Conservation (phyloP, 2,888 invertebrate genomes). For the Tenthredo scrophulariae region DNA sequence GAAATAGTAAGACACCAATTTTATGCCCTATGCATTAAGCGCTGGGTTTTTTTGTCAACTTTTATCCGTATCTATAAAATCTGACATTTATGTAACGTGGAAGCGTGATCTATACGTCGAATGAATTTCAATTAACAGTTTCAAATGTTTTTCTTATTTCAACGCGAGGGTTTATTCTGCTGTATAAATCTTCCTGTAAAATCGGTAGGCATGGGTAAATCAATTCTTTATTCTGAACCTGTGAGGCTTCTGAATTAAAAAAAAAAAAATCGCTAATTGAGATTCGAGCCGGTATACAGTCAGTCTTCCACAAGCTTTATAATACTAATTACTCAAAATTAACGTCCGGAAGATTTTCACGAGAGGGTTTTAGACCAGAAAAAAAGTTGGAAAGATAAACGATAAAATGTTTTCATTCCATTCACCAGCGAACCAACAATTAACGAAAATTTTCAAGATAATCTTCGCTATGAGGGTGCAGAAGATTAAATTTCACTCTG, state of each 20-base stretch:
- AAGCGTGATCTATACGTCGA: not conserved
- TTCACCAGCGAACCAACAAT: slow-evolving; percentile 9
- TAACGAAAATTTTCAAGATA: not conserved
- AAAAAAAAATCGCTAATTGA: not conserved
- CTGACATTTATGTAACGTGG: not conserved
- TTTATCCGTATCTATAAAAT: slow-evolving; percentile 40
- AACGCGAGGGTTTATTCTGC: not conserved
- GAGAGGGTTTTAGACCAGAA: not conserved
- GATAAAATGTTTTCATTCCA: not conserved
- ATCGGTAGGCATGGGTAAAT: not conserved
- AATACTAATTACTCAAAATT: not conserved
- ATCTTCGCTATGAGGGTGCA: slow-evolving; percentile 10
- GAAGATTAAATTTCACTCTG: slow-evolving; percentile 13
- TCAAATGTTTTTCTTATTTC: not conserved
- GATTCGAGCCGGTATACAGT: not conserved
- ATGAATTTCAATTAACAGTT: not conserved
- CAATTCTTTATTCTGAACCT: not conserved
- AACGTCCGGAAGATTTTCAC: not conserved
- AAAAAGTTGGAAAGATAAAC: not conserved
- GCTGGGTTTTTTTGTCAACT: slow-evolving; percentile 20
- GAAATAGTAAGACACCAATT: not conserved
- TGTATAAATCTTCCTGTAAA: not conserved
- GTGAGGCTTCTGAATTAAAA: not conserved
- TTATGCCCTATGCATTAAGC: not conserved
- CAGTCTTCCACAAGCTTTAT: not conserved